Evolutionary conservation across 2,888 invertebrate genomes (phyloP).

Genomic region (Acanthosoma haemorrhoidale): DNA sequence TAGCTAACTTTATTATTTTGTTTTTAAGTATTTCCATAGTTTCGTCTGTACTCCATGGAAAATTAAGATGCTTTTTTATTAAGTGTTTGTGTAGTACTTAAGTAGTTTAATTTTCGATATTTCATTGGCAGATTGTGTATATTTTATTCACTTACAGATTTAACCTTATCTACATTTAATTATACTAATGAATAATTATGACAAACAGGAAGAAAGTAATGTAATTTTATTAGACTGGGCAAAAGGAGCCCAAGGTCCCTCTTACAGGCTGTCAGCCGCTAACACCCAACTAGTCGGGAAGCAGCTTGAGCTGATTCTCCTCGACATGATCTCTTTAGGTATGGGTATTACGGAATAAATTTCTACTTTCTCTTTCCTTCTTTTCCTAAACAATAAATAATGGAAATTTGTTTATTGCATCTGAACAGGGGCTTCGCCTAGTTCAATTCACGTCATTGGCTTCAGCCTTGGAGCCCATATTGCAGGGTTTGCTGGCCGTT

Average conservation of each 20-base stretch:
- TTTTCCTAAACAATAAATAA: too few relatives aligned
- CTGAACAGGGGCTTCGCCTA: constrained; percentile 45
- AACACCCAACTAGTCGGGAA: constrained; percentile 58
- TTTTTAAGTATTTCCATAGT: too few relatives aligned
- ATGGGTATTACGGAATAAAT: too few relatives aligned
- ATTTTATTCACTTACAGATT: neutral
- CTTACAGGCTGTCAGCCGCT: constrained; percentile 54
- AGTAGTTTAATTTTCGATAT: too few relatives aligned
- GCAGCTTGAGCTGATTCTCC: constrained; percentile 52
- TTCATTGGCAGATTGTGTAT: too few relatives aligned
- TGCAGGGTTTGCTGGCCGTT: constrained; percentile 55
- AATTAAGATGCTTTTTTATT: too few relatives aligned
- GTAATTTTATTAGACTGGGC: constrained; percentile 56
- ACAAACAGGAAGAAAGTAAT: constrained; percentile 52
- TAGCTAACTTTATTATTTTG: too few relatives aligned
- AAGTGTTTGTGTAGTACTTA: too few relatives aligned
- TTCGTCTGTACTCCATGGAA: too few relatives aligned
- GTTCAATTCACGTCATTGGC: constrained; percentile 53
- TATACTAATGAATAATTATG: neutral
- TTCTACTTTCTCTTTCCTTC: too few relatives aligned
- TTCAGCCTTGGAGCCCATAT: constrained; percentile 59
- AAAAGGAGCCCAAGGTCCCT: constrained; percentile 53
- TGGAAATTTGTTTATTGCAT: too few relatives aligned
- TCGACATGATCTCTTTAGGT: constrained; percentile 49
- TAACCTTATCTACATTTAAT: neutral